Evolutionary conservation across 2,113 vertebrate genomes (phyloP), one percentile per base, ranked within the genome.

Genomic region (Myiagra hebetior): DNA sequence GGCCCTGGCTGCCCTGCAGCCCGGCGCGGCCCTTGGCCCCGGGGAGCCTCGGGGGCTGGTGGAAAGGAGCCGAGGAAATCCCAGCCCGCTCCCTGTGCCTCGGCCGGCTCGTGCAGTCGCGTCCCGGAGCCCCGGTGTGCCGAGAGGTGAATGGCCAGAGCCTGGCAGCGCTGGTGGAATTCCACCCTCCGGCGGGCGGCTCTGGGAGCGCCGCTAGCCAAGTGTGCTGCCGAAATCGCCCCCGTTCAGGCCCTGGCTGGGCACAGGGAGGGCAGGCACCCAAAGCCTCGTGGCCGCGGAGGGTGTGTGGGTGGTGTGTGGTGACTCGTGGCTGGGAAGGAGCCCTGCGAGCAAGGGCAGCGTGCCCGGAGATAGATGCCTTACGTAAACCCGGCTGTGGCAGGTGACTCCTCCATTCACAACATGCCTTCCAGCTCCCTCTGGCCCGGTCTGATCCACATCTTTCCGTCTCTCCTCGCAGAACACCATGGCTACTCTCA

Each of bases 401-500:
- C n/a, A 22, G 64, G 2, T 73, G 85, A 10, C 35, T 9, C 15
- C 21, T 42, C 17, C 24, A 1, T 50, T 60, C 50, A 13, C 56
- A 53, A 27, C 16, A 0, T 9, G 31, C 2, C 2, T 37, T 82
- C 30, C 7, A 5, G 14, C 21, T 64, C 9, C 3, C 12, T 12
- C 7, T 27, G 30, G 13, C 44, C 41, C 2, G 1, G 10, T 13
- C 5, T 64, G 21, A 76, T 20, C 8, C 21, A 1, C 2, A 6
- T 23, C 9, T 20, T 20, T 33, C 14, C 2, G 0, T 28, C 26
- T 93, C 30, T 85, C 49, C 46, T 94, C 35, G 9, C 93, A 98
- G 97, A 55, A 31, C 37, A 96, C 87, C 92, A 99, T 99, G 99
- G 98, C 99, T 10, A 98, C 98, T 12, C 97, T 99, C 18, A 97